phyloP scores from a whole-genome alignment of 2,888 invertebrate genomes.

The Troides helena region DNA sequence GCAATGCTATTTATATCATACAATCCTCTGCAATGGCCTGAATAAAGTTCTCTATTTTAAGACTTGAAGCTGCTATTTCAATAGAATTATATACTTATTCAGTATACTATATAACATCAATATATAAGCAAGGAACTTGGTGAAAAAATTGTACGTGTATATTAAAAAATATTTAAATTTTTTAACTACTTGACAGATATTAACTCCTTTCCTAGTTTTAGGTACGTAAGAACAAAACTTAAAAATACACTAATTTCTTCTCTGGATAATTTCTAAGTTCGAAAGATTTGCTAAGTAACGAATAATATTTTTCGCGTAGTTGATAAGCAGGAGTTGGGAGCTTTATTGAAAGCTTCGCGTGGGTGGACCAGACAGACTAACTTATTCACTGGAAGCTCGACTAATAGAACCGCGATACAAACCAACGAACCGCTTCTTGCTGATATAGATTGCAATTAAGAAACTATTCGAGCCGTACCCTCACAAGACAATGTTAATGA shows the following conservation, averaged over 20 bases:
- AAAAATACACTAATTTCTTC: background rate
- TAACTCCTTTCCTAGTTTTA: no score
- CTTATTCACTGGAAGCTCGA: conserved; percentile 50
- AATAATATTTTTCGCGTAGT: conserved; percentile 32
- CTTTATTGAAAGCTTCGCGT: conserved; percentile 42
- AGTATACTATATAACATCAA: background rate
- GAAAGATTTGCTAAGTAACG: conserved; percentile 26
- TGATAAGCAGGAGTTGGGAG: conserved; percentile 39
- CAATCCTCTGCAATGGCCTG: conserved; percentile 58
- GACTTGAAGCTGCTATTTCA: conserved; percentile 29
- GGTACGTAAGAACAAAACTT: no score
- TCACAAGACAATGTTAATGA: conserved; percentile 46
- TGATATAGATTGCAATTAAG: conserved; percentile 44
- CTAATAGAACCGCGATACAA: conserved; percentile 49
- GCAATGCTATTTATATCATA: conserved; percentile 68
- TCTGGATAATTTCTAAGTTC: conserved; percentile 33
- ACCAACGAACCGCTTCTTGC: conserved; percentile 40
- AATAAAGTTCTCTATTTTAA: conserved; percentile 42
- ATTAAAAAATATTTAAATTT: no score
- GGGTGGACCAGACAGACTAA: conserved; percentile 53
- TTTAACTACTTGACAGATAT: no score
- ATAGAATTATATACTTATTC: conserved; percentile 10
- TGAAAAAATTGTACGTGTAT: background rate
- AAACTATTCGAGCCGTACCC: conserved; percentile 40
- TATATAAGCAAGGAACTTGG: background rate